Percentiles rank a stretch among this genome's conserved stretches.
phyloP scores from a whole-genome alignment of 2,113 vertebrate species.

The Miniopterus natalensis region DNA sequence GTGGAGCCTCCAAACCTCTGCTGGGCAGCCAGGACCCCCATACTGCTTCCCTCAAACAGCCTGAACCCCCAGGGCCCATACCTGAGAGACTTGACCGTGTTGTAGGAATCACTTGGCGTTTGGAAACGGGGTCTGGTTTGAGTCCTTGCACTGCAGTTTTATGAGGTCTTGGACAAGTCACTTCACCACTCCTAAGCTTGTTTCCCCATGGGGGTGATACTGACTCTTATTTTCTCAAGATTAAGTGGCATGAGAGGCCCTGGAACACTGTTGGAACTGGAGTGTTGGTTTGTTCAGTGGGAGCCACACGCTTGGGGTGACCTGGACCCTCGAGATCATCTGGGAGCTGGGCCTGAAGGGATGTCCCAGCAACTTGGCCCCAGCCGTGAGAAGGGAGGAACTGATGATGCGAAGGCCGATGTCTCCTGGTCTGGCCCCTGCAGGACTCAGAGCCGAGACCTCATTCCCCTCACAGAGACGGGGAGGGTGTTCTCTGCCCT shows the following conservation, averaged over 20 bases:
- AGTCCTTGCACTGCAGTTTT: neutral
- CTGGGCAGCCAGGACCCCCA: no score
- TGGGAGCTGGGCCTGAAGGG: neutral
- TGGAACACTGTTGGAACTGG: neutral
- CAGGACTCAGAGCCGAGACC: neutral
- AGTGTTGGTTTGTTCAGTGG: neutral
- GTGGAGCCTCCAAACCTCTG: neutral
- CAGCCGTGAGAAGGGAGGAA: neutral
- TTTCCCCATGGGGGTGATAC: neutral
- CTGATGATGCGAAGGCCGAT: neutral
- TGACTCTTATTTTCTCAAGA: neutral
- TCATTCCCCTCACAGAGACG: neutral
- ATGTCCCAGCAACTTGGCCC: neutral
- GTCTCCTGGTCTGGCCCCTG: neutral
- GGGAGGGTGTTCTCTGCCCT: neutral
- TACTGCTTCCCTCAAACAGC: neutral
- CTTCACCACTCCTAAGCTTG: neutral
- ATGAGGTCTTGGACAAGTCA: neutral
- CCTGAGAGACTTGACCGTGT: rapidly evolving
- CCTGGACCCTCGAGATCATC: neutral
- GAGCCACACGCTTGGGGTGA: neutral
- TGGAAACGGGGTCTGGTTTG: neutral
- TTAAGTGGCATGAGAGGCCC: neutral
- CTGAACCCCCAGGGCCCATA: neutral
- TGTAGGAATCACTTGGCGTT: neutral